Evolutionary conservation across 2,797 vertebrate species (phyloP), one percentile per base, ranked within the genome.

Genomic region (Anolis apletophallus): DNA sequence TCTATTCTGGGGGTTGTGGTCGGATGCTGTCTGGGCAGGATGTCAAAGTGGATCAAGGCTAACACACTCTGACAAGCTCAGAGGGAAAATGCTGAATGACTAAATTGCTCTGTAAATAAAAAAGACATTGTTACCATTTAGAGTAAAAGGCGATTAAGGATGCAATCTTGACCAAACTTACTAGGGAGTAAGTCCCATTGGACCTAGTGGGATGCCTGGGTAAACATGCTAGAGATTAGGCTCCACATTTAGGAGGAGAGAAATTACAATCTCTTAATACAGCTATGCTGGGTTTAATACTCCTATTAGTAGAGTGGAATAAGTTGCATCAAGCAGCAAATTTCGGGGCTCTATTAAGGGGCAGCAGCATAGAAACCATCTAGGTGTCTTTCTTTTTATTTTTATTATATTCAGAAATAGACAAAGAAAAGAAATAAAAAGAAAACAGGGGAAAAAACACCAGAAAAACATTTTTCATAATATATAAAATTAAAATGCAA

Each of bases 1-100:
- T 95, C 93, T 93, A 84, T 84, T 94, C 82, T 93, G 87, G 90
- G 86, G 80, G 91, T 93, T 90, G 91, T 88, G 92, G 91, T 92
- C 90, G 86, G 86, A 88, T 91, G 91, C 76, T 88, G 89, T 89
- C 92, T 93, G 88, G 92, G 91, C 89, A 93, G 85, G 87, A 93
- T 87, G 93, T 95, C 92, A 94, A 94, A 92, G 61, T 77, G 0
- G 84, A 94, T 95, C 90, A 94, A 88, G 83, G 85, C 73, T 94
- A 93, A 93, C 86, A 88, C 67, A 6, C 90, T 93, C 84, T 93
- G 94, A 94, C 93, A 94, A 93, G 89, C 82, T 94, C 54, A 88
- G 81, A 89, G 74, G 67, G 54, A 54, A 61, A 54, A 10, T 52
- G 1, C 26, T 88, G 90, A 92, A 93, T 90, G 87, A 92, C 90